Conservation (phyloP, 2,888 invertebrate genomes). For the Eurois occulta region DNA sequence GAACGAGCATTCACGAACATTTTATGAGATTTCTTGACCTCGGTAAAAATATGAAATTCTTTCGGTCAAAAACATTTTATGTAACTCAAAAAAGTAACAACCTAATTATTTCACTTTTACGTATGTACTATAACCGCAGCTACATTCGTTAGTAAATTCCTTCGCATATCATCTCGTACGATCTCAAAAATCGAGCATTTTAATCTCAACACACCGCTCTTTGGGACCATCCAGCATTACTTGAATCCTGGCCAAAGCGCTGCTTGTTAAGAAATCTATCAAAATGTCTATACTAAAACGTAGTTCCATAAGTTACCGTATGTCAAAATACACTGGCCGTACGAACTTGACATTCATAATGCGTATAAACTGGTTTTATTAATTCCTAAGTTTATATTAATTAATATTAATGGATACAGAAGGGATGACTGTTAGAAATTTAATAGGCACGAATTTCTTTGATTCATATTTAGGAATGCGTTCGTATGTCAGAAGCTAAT, state of each 20-base stretch:
- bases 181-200: constrained; percentile 66
- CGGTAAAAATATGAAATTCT: constrained; percentile 7
- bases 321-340: constrained; percentile 15
- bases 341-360: constrained; percentile 52
- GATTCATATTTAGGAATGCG: constrained; percentile 54
- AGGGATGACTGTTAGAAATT: constrained; percentile 62
- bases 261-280: background rate
- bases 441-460: constrained; percentile 59
- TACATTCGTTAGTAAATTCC: constrained; percentile 69
- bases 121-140: constrained; percentile 59
- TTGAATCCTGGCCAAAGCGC: constrained; percentile 26
- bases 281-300: background rate
- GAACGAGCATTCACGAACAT: constrained; percentile 1
- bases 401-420: constrained; percentile 64
- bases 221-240: constrained; percentile 1
- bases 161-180: constrained; percentile 58
- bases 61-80: constrained; percentile 36
- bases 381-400: constrained; percentile 63
- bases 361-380: constrained; percentile 63
- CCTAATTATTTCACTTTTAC: constrained; percentile 64
- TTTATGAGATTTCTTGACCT: constrained; percentile 11
- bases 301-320: constrained; percentile 16
- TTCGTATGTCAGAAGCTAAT: constrained; percentile 42
- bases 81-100: constrained; percentile 48
- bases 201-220: constrained; percentile 60